Evolutionary conservation across 2,888 invertebrate species (phyloP).

Genomic region (Chrysolina haemoptera): DNA sequence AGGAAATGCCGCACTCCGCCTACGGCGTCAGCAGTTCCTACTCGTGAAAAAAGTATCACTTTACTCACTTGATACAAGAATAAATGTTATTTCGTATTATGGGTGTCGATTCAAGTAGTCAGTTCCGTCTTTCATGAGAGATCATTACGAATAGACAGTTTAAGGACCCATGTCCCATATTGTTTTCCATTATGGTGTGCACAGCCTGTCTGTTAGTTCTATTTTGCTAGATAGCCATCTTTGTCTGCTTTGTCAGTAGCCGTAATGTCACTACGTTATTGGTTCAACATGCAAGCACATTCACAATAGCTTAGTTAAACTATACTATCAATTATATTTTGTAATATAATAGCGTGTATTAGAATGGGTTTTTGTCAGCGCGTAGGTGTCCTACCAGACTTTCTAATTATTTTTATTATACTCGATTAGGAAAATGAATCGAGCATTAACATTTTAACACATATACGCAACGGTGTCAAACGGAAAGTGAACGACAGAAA

Average conservation of each 20-base stretch:
- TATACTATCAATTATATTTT: slow-evolving; percentile 41
- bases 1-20: too few species aligned
- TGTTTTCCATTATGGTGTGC: not conserved
- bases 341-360: slow-evolving; percentile 39
- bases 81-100: too few species aligned
- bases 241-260: not conserved
- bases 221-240: not conserved
- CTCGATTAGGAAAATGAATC: slow-evolving; percentile 29
- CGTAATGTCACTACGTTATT: not conserved
- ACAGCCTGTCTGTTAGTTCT: not conserved
- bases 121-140: too few species aligned
- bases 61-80: too few species aligned
- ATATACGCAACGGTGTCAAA: not conserved
- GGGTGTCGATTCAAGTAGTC: too few species aligned
- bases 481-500: not conserved
- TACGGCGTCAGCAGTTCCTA: too few species aligned
- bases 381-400: slow-evolving; percentile 43
- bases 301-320: not conserved
- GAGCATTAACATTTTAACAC: slow-evolving; percentile 4
- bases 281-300: not conserved
- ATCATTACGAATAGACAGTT: too few species aligned
- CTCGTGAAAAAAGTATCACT: too few species aligned
- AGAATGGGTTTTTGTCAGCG: slow-evolving; percentile 32
- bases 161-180: too few species aligned
- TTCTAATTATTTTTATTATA: slow-evolving; percentile 46